Conservation (phyloP, 2,888 invertebrate species). For the Synanthedon tipuliformis region DNA sequence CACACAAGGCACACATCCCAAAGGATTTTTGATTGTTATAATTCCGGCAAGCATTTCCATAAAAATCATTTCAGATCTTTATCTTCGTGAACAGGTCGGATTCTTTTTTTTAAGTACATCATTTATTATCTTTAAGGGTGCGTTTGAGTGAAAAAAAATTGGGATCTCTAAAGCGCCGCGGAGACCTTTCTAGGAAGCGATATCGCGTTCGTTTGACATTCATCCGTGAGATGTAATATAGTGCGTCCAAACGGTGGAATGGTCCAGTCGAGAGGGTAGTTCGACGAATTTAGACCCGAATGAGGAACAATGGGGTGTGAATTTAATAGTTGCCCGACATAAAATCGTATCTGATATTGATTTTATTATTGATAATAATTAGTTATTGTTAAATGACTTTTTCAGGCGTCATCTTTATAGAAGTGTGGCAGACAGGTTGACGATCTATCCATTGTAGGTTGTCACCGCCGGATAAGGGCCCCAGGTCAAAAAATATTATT, state of each 20-base stretch:
- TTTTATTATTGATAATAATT: too few relatives aligned
- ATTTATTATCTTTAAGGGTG: constrained; percentile 64
- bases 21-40: constrained; percentile 65
- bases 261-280: constrained; percentile 28
- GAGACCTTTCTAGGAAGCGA: constrained; percentile 62
- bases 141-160: constrained; percentile 43
- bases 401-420: too few relatives aligned
- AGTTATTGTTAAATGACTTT: too few relatives aligned
- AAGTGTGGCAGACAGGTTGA: too few relatives aligned
- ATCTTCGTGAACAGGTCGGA: constrained; percentile 66
- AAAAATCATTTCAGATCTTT: constrained; percentile 66
- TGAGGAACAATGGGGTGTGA: constrained; percentile 44
- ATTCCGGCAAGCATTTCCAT: constrained; percentile 66
- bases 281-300: constrained; percentile 35
- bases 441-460: too few relatives aligned
- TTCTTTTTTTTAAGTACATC: constrained; percentile 62
- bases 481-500: too few relatives aligned
- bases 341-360: too few relatives aligned
- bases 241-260: constrained; percentile 28
- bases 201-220: constrained; percentile 63
- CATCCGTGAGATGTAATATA: constrained; percentile 53
- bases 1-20: constrained; percentile 35
- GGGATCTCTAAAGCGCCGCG: constrained; percentile 63
- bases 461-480: too few relatives aligned
- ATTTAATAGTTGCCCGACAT: constrained; percentile 17